A percentile compares a stretch with the other conserved stretches of the same genome.
These are phyloP conservation scores for Hyperoplus lanceolatus DNA, from an alignment of 2,797 vertebrate species.

Conservation along the genomic window DNA sequence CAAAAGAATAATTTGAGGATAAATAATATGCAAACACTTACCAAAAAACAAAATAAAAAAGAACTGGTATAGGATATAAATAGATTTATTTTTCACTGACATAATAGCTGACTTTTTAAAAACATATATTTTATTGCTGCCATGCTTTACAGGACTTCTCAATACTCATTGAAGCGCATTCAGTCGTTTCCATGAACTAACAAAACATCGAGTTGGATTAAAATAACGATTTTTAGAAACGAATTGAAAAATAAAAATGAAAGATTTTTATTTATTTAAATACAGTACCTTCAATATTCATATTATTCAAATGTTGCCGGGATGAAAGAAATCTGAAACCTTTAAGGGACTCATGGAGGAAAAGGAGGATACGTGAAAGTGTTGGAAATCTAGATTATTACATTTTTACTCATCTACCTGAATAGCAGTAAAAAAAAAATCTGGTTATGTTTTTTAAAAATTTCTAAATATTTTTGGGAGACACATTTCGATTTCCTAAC, in stretches of 20 bases:
- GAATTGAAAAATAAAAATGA: not conserved
- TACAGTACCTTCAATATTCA: conserved; percentile 18
- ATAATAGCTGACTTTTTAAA: not conserved
- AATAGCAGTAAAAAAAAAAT: not conserved
- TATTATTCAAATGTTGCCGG: conserved; percentile 11
- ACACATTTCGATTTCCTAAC: conserved; percentile 4
- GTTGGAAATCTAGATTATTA: conserved; percentile 5
- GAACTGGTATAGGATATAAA: not conserved
- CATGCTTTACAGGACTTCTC: conserved; percentile 14
- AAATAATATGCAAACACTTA: not conserved
- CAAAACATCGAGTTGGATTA: not conserved
- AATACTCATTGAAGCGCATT: conserved; percentile 4
- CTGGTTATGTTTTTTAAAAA: not conserved
- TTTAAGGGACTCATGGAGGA: conserved; percentile 1
- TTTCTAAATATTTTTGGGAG: not conserved
- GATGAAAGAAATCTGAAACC: conserved; percentile 4
- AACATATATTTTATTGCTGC: not conserved
- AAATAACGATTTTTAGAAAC: not conserved
- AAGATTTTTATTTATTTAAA: not conserved
- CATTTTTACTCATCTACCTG: not conserved
- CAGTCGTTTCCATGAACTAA: not conserved
- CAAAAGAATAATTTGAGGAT: not conserved
- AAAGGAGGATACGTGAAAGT: conserved; percentile 3
- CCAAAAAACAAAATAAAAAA: conserved; percentile 9
- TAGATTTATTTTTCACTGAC: not conserved